Base-by-base conservation (phyloP, 92 coral and sea anemone species). In the Zoanthus sociatus region DNA sequence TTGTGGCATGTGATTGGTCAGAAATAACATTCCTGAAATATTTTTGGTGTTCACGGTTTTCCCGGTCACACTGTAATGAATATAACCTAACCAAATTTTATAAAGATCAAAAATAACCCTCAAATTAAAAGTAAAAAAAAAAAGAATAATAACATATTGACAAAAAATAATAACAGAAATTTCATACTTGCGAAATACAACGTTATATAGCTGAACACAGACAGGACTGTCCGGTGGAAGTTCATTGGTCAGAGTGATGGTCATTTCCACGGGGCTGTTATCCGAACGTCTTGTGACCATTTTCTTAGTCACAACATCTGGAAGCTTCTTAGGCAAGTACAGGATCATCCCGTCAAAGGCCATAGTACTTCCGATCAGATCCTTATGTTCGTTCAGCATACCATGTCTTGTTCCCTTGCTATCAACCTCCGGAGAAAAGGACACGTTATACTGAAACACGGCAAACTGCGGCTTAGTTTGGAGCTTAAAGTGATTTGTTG, bases 301-400 rank as follows among this genome's bases (percentile, higher is more conserved):
- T 7, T 84, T 76, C 82, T 88, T 94, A 0, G 98, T 97, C 42
- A 87, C 93, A 0, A 45, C 48, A 51, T 97, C 99, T 0, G 96
- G 93, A 15, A 97, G 85, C 75, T 93, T 89, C 8, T 17, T 93
- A 0, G 99, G 99, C 48, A 97, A 79, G 83, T 87, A 97, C 74
- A 97, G 50, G 42, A 93, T 87, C 99, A 95, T 97, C 3, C 99
- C 99, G 90, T 97, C 99, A 82, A 97, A 97, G 60, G 99, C 99
- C 33, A 93, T 90, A 5, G 94, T 93, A 32, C 46, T 71, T 2
- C 98, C 98, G 7, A 95, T 78, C 10, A 95, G 78, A 20, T 87
- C 94, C 20, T 83, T 83, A 66, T 97, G 98, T 3, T 91, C 95
- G 21, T 73, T 79, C 33, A 97, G 53, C 63, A 97, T 90, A 0